These are phyloP conservation scores for Hyalella azteca DNA, from an alignment of 2,888 invertebrate genomes.

Conservation along the genomic window DNA sequence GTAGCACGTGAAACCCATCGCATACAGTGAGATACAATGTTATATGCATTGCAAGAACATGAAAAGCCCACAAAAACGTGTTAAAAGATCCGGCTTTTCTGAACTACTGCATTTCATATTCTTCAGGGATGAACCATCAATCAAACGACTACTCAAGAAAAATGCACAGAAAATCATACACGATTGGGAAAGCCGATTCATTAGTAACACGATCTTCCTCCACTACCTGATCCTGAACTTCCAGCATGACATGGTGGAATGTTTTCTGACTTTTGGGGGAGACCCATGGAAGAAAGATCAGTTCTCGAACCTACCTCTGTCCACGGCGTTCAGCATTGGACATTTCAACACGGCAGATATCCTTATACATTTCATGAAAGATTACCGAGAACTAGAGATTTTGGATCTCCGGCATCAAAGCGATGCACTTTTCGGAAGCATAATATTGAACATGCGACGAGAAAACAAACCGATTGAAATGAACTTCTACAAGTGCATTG, in stretches of 20 bases:
- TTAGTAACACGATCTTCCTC: background rate
- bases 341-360: background rate
- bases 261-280: background rate
- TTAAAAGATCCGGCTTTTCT: background rate
- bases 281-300: background rate
- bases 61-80: background rate
- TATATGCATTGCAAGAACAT: background rate
- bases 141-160: background rate
- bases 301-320: background rate
- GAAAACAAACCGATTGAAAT: background rate
- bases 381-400: background rate
- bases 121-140: background rate
- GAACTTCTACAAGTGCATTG: conserved; percentile 1
- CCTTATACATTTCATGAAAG: background rate
- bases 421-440: background rate
- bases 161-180: background rate
- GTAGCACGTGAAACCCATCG: no score
- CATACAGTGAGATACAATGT: no score
- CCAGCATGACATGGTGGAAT: background rate
- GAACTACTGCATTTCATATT: background rate
- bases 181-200: background rate
- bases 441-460: background rate
- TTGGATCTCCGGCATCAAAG: background rate
- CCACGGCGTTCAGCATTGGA: background rate
- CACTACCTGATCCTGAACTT: background rate